Evolutionary conservation across 2,888 invertebrate genomes (phyloP), one percentile per base, ranked within the genome.

Genomic region (Caenorhabditis imperialis): DNA sequence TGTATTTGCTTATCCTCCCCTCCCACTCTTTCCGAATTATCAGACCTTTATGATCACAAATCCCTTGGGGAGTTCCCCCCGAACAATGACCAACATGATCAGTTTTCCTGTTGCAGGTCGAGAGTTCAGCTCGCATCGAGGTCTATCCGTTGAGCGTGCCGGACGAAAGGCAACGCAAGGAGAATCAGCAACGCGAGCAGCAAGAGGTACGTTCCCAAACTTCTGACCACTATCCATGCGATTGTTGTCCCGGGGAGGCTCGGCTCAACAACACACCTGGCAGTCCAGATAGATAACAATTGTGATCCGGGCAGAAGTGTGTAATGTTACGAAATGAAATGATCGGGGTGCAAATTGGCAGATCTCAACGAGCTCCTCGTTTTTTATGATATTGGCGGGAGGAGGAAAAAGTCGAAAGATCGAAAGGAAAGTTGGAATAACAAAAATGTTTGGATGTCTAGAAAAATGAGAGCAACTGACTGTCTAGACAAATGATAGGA

Each of bases 101-200:
- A 18, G 18, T 14, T 42, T 18, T 23, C 23, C 16, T 27, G 48
- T 78, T 87, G 40, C 77, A 86, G 86, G 85, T 84, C 71, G 84
- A 87, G 60, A 82, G 81, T 78, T 77, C 83, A 57, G 87, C 84
- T 45, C 84, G 82, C 47, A 85, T 86, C 75, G 86, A 87, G 75
- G 86, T 86, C 58, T 87, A 84, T 71, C 87, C 87, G 30, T 75
- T 86, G 54, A 81, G 70, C 57, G 80, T 77, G 47, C 79, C 82
- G 62, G 78, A 81, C 72, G 75, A 78, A 62, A 65, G 78, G 69
- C 47, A 70, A 67, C 74, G 63, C 40, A 60, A 71, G 50, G 75
- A 78, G 51, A 71, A 73, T 37, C 80, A 73, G 60, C 65, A 61
- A 42, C 69, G 72, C 60, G 75, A 77, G 58, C 74, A 78, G 45